These are phyloP conservation scores for Pangasianodon hypophthalmus DNA, from an alignment of 2,113 vertebrate genomes.

Conservation along the genomic window DNA sequence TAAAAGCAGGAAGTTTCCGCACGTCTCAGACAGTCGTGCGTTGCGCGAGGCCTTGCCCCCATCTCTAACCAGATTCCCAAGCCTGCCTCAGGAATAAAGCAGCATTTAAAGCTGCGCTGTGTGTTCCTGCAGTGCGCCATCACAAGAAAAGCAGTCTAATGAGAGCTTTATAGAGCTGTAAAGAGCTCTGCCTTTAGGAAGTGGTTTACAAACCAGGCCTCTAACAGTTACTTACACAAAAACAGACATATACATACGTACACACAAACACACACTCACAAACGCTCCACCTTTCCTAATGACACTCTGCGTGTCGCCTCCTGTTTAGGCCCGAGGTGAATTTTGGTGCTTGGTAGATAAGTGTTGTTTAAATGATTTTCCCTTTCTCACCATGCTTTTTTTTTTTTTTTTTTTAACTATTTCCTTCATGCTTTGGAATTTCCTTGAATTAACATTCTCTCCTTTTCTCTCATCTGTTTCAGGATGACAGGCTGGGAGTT, in stretches of 20 bases:
- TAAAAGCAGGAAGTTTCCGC: constrained; percentile 35
- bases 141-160: constrained; percentile 50
- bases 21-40: constrained; percentile 29
- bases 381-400: neutral
- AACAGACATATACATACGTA: neutral
- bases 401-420: neutral
- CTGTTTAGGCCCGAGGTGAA: constrained; percentile 19
- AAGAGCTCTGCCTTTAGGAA: constrained; percentile 61
- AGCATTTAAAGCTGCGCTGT: constrained; percentile 44
- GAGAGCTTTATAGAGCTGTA: constrained; percentile 58
- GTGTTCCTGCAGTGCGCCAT: constrained; percentile 53
- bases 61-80: constrained; percentile 37
- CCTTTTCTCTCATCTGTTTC: constrained; percentile 38
- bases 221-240: constrained; percentile 30
- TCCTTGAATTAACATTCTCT: neutral
- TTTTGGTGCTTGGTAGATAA: neutral
- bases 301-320: neutral
- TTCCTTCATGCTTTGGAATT: constrained; percentile 3
- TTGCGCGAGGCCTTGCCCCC: neutral
- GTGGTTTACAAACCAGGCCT: constrained; percentile 62
- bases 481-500: constrained; percentile 97
- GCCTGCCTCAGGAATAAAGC: constrained; percentile 57
- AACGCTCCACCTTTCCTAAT: neutral
- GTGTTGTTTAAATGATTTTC: neutral
- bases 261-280: neutral